Percentiles rank a stretch among this genome's conserved stretches.
Conservation (phyloP, 2,113 vertebrate genomes). For the Tympanuchus pallidicinctus region DNA sequence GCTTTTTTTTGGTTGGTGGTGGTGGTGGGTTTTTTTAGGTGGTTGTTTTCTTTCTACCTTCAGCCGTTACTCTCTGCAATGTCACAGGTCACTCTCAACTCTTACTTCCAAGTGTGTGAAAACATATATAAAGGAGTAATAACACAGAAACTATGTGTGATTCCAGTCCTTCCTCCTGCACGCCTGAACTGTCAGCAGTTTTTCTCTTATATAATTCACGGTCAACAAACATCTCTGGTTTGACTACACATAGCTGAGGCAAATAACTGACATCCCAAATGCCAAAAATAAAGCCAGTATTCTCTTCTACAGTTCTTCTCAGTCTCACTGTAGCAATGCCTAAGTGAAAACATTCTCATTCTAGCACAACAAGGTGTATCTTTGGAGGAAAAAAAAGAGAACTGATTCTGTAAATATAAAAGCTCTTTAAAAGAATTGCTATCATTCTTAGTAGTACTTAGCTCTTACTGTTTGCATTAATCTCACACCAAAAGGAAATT, state of each 20-base stretch:
- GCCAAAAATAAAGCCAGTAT: neutral
- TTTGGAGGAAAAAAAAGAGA: neutral
- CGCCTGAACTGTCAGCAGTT: neutral
- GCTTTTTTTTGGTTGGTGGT: too few species aligned
- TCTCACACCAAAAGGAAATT: neutral
- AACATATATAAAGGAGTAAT: neutral
- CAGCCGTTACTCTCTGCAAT: neutral
- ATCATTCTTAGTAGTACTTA: neutral
- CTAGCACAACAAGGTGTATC: neutral
- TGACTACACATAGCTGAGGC: neutral
- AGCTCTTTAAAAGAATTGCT: neutral
- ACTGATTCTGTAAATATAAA: neutral
- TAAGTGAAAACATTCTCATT: neutral
- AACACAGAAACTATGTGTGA: neutral
- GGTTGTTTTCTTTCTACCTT: neutral
- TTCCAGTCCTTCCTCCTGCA: neutral
- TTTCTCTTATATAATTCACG: neutral
- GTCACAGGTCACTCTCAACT: neutral
- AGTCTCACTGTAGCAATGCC: neutral
- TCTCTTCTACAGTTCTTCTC: neutral
- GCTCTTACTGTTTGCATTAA: neutral
- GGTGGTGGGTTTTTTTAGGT: neutral
- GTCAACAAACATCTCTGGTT: neutral
- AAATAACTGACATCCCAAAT: neutral
- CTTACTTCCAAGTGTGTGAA: constrained; percentile 6